Evolutionary conservation across 2,113 vertebrate species (phyloP).

Genomic region (Phyllostomus hastatus): DNA sequence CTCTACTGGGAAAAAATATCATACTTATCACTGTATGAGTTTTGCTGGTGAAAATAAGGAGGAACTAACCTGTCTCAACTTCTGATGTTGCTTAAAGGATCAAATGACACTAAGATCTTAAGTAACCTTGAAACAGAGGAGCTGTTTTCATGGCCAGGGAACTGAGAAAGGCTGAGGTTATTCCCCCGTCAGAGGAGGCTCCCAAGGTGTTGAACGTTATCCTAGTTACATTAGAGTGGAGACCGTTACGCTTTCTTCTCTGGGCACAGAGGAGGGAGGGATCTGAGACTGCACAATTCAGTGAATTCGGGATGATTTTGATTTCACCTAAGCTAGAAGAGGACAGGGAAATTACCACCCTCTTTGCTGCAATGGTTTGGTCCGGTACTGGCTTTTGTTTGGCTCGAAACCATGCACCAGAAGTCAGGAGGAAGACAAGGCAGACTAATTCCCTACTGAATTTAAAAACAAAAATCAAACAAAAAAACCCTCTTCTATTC

Average conservation of each 20-base stretch:
- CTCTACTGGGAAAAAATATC: neutral
- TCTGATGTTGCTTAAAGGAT: neutral
- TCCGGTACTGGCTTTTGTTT: neutral
- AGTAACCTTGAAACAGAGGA: neutral
- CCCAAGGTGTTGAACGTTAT: neutral
- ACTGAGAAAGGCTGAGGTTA: neutral
- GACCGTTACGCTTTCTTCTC: neutral
- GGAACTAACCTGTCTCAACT: neutral
- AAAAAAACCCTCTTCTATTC: neutral
- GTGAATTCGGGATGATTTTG: neutral
- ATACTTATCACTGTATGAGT: neutral
- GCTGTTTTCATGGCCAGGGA: neutral
- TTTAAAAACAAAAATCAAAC: neutral
- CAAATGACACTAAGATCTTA: neutral
- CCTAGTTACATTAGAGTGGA: neutral
- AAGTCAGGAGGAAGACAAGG: neutral
- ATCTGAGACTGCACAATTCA: neutral
- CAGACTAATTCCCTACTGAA: neutral
- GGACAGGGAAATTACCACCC: neutral
- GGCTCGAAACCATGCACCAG: neutral
- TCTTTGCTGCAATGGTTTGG: neutral
- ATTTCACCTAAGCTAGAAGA: neutral
- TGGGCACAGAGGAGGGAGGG: neutral
- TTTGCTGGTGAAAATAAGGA: neutral
- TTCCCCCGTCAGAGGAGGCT: neutral